Percentiles rank a stretch among this genome's conserved stretches.
These are phyloP conservation scores for Lasioglossum malachurum DNA, from an alignment of 2,888 invertebrate genomes.

Conservation along the genomic window DNA sequence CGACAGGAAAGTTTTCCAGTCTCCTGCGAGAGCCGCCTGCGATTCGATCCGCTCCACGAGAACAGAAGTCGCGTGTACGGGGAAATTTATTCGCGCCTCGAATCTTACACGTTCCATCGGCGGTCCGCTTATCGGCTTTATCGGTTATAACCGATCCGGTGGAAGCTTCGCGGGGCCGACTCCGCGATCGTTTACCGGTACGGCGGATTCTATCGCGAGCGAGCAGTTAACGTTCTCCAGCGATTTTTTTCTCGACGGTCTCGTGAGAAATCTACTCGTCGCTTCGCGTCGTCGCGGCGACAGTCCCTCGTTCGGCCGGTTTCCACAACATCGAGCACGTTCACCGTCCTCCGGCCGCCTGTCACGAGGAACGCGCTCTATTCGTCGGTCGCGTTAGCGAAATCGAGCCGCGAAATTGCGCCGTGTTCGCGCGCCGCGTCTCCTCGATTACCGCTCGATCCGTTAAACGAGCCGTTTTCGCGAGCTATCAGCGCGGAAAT, in stretches of 20 bases:
- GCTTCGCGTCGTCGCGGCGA: neutral
- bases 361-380: conserved; percentile 17
- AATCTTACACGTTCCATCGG: conserved; percentile 23
- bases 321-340: conserved; percentile 10
- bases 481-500: conserved; percentile 3
- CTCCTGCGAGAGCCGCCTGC: conserved; percentile 1
- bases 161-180: conserved; percentile 13
- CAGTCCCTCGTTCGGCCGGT: conserved; percentile 8
- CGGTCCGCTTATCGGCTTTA: conserved; percentile 20
- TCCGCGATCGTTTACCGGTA: conserved; percentile 4
- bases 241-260: conserved; percentile 8
- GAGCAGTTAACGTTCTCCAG: conserved; percentile 5
- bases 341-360: conserved; percentile 18
- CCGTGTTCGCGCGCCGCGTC: conserved; percentile 16
- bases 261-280: conserved; percentile 29
- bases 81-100: conserved; percentile 31
- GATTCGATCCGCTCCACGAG: conserved; percentile 5
- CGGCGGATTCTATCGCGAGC: conserved; percentile 14
- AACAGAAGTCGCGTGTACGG: conserved; percentile 58
- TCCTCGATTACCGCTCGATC: conserved; percentile 38
- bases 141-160: neutral
- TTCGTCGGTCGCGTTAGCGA: conserved; percentile 10
- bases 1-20: conserved; percentile 34
- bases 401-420: conserved; percentile 20
- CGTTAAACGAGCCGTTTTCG: conserved; percentile 7